These are phyloP conservation scores for Chaenogobius annularis DNA, from an alignment of 2,113 vertebrate genomes.

Conservation along the genomic window DNA sequence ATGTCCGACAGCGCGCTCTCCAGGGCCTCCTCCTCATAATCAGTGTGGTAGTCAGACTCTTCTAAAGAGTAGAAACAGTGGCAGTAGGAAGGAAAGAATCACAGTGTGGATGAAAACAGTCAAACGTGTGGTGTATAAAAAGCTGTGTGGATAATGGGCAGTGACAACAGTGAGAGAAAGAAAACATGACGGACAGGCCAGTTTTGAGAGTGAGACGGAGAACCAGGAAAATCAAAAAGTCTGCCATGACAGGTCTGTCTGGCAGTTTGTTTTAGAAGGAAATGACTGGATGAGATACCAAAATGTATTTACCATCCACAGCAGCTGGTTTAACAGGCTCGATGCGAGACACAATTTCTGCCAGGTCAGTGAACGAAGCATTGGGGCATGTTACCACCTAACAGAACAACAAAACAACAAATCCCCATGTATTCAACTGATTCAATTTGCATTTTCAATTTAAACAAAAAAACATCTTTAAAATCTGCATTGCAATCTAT, in stretches of 20 bases:
- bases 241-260: background rate
- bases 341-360: slow-evolving; percentile 93
- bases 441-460: background rate
- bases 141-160: slow-evolving; percentile 23
- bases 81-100: slow-evolving; percentile 32
- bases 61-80: slow-evolving; percentile 71
- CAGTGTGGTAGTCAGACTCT: slow-evolving; percentile 93
- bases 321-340: slow-evolving; percentile 83
- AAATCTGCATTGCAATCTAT: background rate
- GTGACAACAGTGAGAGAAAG: slow-evolving; percentile 24
- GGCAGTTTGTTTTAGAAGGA: background rate
- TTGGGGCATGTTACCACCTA: slow-evolving; percentile 88
- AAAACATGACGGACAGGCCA: background rate
- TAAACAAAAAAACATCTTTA: too few relatives aligned
- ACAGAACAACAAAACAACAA: slow-evolving; percentile 8
- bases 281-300: background rate
- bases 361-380: slow-evolving; percentile 93
- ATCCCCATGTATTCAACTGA: background rate
- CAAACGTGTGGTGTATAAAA: slow-evolving; percentile 12
- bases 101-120: slow-evolving; percentile 31
- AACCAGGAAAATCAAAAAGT: too few relatives aligned
- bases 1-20: slow-evolving; percentile 78
- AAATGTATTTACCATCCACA: slow-evolving; percentile 82
- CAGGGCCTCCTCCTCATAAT: slow-evolving; percentile 88
- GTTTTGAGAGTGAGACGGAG: background rate